Conservation (phyloP, 2,113 vertebrate genomes). For the Larimichthys polyactis region DNA sequence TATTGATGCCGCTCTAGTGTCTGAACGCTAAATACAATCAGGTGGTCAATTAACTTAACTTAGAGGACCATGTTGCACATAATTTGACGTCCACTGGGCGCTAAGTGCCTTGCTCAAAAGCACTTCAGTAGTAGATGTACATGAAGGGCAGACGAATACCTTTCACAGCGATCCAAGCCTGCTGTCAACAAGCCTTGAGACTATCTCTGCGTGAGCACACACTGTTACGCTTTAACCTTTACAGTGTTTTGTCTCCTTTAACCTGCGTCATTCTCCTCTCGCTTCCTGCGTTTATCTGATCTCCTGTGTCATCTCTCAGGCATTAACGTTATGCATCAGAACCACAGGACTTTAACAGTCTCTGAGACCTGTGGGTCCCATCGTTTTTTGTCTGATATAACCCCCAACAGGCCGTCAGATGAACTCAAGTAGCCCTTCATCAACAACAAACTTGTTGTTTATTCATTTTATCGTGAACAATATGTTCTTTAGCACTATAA, state of each 20-base stretch:
- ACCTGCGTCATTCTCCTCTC: slow-evolving; percentile 14
- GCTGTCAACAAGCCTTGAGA: slow-evolving; percentile 16
- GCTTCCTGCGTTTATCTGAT: slow-evolving; percentile 46
- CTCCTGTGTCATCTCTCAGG: neutral
- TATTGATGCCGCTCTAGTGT: neutral
- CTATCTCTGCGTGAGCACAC: neutral
- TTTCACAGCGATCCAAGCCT: neutral
- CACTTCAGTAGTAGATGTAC: neutral
- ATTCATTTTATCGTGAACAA: neutral
- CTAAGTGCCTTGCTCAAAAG: neutral
- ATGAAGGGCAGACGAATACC: neutral
- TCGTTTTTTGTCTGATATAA: too few relatives aligned
- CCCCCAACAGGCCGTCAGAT: neutral
- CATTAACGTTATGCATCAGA: neutral
- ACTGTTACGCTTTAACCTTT: neutral
- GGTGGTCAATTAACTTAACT: too few relatives aligned
- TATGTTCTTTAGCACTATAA: neutral
- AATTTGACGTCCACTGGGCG: too few relatives aligned
- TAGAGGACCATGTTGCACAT: too few relatives aligned
- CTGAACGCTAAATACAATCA: neutral
- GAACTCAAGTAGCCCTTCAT: neutral
- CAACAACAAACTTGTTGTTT: too few relatives aligned
- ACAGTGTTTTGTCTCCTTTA: slow-evolving; percentile 19
- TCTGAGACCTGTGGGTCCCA: neutral
- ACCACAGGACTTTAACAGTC: neutral